Base-by-base conservation (phyloP, 2,888 invertebrate genomes). In the Phrixothrix hirtus region DNA sequence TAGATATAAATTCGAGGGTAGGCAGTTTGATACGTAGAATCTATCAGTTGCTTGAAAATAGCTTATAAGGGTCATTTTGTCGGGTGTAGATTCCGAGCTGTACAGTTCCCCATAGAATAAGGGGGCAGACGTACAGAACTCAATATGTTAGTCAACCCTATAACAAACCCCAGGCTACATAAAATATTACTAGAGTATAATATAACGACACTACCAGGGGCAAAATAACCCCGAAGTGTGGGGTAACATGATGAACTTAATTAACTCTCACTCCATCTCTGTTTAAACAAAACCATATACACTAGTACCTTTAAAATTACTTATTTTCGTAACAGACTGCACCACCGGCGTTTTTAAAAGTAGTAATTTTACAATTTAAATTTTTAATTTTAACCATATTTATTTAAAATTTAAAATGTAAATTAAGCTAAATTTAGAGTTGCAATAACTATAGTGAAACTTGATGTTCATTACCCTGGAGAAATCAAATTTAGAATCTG, bases 191-290 rank as follows among this genome's bases (percentile, higher is more conserved):
- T 59, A 62, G 64, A 63, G 64, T 62, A 63, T 66, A 67, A 63
- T 66, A 65, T 66, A 64, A 65, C 64, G 67, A 67, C 64, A 67
- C 62, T 57, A 60, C 59, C 58, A 60, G 58, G 63, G 64, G 62
- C 57, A 58, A 63, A 64, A 63, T 62, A 61, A 61, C 66, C 62
- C 65, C 44, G 52, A 61, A 61, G 63, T 58, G 62, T 58, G 57
- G 61, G 61, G 59, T 56, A 59, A 68, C 68, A 69, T 66, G 66
- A 66, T 62, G 64, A 65, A 68, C 63, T 68, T 69, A 69, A 69
- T 69, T 69, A 68, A 69, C 68, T 68, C 62, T 55, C 54, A 57
- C 57, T 63, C 67, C 60, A 55, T 69, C 70, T 68, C 66, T 60
- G 49, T 68, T 68, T 61, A 67, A 68, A 68, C 66, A 64, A 67